Evolutionary conservation across 2,888 invertebrate genomes (phyloP).

Genomic region (Drosophila mettleri): DNA sequence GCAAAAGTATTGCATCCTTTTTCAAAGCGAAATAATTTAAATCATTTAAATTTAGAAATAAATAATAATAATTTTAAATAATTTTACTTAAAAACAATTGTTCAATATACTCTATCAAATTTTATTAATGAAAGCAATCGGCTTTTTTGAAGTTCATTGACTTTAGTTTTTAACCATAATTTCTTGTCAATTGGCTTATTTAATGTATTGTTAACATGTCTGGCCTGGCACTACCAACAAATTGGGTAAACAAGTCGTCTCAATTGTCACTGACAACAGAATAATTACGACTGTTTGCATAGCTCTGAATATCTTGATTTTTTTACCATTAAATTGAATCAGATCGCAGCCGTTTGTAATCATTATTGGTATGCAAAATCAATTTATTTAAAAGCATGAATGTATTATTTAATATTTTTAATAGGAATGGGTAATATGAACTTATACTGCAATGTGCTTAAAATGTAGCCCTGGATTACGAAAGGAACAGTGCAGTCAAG

Average conservation of each 20-base stretch:
- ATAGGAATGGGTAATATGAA: no score
- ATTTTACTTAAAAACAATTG: slow-evolving; percentile 4
- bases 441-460: not conserved
- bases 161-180: slow-evolving; percentile 10
- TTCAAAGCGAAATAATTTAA: slow-evolving; percentile 86
- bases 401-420: not conserved
- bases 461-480: not conserved
- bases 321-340: not conserved
- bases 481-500: not conserved
- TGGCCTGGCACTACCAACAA: slow-evolving; percentile 33
- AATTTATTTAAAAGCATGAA: no score
- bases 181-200: slow-evolving; percentile 39
- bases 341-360: no score
- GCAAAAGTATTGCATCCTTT: slow-evolving; percentile 92
- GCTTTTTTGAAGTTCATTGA: slow-evolving; percentile 37
- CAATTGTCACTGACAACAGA: slow-evolving; percentile 27
- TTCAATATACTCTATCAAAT: slow-evolving; percentile 6
- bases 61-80: no score
- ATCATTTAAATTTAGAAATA: slow-evolving; percentile 10
- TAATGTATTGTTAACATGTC: slow-evolving; percentile 68
- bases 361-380: no score
- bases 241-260: slow-evolving; percentile 32
- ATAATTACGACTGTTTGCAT: slow-evolving; percentile 51
- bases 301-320: slow-evolving; percentile 5
- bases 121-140: not conserved